phyloP scores from a whole-genome alignment of 92 coral and sea anemone species.

The Epizoanthus ramosus region DNA sequence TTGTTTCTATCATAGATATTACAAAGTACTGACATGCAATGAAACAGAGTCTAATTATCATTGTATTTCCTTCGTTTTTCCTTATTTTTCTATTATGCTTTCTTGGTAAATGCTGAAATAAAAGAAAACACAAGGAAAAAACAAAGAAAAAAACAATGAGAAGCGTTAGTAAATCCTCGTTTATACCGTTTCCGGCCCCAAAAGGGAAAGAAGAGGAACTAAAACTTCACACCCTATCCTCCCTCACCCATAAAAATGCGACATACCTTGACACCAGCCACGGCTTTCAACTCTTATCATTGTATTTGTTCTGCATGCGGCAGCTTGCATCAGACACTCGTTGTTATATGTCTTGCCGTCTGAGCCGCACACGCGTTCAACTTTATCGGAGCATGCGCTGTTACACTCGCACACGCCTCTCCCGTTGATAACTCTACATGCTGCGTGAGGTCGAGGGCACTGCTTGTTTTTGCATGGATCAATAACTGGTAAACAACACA shows the following conservation, averaged over 20 bases:
- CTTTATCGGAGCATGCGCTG: neutral
- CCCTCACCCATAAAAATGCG: neutral
- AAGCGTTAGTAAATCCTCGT: too few species aligned
- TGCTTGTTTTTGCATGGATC: conserved; percentile 2
- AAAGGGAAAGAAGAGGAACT: too few species aligned
- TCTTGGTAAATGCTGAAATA: too few species aligned
- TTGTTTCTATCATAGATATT: too few species aligned
- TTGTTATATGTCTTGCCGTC: conserved; percentile 41
- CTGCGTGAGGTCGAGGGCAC: conserved; percentile 25
- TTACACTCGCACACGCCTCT: conserved; percentile 42
- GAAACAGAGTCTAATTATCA: too few species aligned
- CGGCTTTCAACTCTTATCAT: conserved; percentile 22
- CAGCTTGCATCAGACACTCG: conserved; percentile 40
- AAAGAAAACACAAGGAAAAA: too few species aligned
- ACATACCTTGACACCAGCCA: conserved; percentile 51
- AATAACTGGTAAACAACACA: neutral
- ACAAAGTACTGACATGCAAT: too few species aligned
- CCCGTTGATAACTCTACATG: conserved; percentile 27
- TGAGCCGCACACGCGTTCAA: conserved; percentile 40
- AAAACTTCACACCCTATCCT: too few species aligned
- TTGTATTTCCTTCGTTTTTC: too few species aligned
- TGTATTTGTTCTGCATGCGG: conserved; percentile 32
- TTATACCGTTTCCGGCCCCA: too few species aligned
- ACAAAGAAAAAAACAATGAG: too few species aligned
- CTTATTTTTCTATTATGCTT: too few species aligned